Evolutionary conservation across 2,888 invertebrate genomes (phyloP).

Genomic region (Yponomeuta evonymella): DNA sequence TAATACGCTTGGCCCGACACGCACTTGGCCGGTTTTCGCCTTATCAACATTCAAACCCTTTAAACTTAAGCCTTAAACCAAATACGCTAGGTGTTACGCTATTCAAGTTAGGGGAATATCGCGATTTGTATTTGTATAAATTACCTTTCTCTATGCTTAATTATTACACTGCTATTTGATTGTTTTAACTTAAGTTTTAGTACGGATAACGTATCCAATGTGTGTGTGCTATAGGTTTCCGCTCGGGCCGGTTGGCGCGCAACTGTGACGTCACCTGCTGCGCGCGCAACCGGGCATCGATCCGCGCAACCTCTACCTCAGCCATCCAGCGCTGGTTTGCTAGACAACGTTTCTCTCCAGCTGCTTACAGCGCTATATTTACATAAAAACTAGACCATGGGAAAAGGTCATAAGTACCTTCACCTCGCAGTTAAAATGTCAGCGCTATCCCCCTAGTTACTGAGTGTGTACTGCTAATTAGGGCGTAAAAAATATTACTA

Average conservation of each 20-base stretch:
- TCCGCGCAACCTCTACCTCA: slow-evolving; percentile 44
- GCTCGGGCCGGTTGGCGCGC: slow-evolving; percentile 44
- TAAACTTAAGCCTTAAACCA: no score
- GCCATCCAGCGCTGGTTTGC: slow-evolving; percentile 48
- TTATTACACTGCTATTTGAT: not conserved
- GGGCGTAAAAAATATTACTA: slow-evolving; percentile 15
- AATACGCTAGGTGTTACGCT: no score
- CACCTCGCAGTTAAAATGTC: slow-evolving; percentile 27
- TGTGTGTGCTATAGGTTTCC: slow-evolving; percentile 19
- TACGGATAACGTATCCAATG: not conserved
- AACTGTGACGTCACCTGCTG: slow-evolving; percentile 62
- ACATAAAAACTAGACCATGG: slow-evolving; percentile 26
- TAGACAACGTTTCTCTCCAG: not conserved
- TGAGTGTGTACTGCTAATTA: slow-evolving; percentile 24
- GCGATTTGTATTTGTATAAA: not conserved
- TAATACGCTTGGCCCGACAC: no score
- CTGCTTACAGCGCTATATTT: slow-evolving; percentile 44
- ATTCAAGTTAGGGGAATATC: not conserved
- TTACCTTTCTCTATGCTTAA: not conserved
- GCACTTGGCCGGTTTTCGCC: no score
- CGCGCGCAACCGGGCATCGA: slow-evolving; percentile 69
- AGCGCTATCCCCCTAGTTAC: slow-evolving; percentile 24
- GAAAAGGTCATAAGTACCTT: slow-evolving; percentile 37
- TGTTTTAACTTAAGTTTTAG: not conserved
- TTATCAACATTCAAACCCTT: no score